A percentile compares a stretch with the other conserved stretches of the same genome.
These are phyloP conservation scores for Nothocercus nigrocapillus DNA, from an alignment of 2,113 vertebrate genomes.

Conservation along the genomic window DNA sequence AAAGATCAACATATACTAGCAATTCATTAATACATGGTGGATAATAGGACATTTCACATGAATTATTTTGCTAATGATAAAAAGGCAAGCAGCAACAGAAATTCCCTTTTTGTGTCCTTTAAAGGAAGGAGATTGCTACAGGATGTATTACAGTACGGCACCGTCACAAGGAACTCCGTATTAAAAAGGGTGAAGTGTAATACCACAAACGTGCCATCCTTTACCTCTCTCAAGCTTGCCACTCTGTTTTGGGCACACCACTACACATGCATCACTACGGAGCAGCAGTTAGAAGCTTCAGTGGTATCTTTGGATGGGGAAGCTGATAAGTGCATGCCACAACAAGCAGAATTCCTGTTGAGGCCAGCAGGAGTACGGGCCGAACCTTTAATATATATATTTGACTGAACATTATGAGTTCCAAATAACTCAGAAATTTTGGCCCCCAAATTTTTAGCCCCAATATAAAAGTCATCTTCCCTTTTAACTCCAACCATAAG, in stretches of 20 bases:
- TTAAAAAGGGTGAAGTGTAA: neutral
- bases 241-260: neutral
- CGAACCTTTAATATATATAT: accelerated
- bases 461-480: neutral
- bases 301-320: neutral
- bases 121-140: neutral
- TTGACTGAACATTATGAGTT: neutral
- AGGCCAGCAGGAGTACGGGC: neutral
- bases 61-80: neutral
- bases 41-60: neutral
- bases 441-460: neutral
- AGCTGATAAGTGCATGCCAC: neutral
- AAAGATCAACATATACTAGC: neutral
- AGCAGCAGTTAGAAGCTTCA: neutral
- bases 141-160: accelerated
- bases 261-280: neutral
- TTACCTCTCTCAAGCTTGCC: neutral
- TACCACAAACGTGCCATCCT: neutral
- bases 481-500: neutral
- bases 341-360: neutral
- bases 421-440: neutral
- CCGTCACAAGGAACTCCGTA: neutral
- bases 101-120: neutral
- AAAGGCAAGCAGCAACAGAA: neutral
- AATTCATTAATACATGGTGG: neutral